A percentile compares a stretch with the other conserved stretches of the same genome.
Conservation (phyloP, 2,797 vertebrate species). For the Hoplostethus mediterraneus region DNA sequence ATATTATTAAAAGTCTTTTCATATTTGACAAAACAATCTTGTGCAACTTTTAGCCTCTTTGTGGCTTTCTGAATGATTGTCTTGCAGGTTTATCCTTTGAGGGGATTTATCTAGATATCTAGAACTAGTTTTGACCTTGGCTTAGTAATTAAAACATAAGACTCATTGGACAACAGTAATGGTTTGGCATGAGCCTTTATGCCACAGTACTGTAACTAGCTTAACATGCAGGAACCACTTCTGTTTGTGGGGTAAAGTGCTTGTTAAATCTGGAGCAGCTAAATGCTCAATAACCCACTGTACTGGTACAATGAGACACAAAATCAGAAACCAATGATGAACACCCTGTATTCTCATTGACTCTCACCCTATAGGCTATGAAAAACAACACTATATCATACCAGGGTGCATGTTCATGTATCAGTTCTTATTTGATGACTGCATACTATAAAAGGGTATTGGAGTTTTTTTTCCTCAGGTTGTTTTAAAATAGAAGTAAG, state of each 20-base stretch:
- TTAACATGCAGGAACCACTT: slow-evolving; percentile 19
- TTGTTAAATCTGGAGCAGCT: slow-evolving; percentile 43
- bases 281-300: slow-evolving; percentile 30
- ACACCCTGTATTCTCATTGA: neutral
- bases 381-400: neutral
- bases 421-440: neutral
- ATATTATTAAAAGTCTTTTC: neutral
- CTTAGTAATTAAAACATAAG: slow-evolving; percentile 7
- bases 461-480: slow-evolving; percentile 5
- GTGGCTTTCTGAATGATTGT: neutral
- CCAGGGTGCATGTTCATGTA: neutral
- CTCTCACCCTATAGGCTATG: neutral
- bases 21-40: neutral
- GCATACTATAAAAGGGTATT: slow-evolving; percentile 37
- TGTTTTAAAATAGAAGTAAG: slow-evolving; percentile 33
- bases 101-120: neutral
- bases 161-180: slow-evolving; percentile 8
- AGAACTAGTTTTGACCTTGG: neutral
- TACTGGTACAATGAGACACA: slow-evolving; percentile 8
- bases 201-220: slow-evolving; percentile 9
- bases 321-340: neutral
- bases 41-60: neutral
- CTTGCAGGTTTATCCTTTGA: neutral
- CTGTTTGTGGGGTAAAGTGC: neutral
- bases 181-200: neutral